Conservation (phyloP, 2,797 vertebrate genomes). For the Naso thynnoides region DNA sequence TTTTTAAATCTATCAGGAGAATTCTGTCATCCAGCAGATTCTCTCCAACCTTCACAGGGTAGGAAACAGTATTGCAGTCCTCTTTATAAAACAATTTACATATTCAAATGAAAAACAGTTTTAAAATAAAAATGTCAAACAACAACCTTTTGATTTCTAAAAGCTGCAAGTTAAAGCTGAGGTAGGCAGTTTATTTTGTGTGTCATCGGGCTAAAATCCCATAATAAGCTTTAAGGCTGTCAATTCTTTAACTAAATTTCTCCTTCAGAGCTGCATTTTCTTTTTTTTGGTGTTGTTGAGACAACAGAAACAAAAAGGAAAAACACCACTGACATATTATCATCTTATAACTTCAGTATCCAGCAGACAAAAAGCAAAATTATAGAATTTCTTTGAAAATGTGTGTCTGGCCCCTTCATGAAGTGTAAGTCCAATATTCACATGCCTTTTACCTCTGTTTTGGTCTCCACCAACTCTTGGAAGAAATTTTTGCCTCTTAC, state of each 20-base stretch:
- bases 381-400: background rate
- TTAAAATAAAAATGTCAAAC: background rate
- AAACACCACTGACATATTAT: background rate
- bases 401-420: background rate
- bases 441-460: background rate
- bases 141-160: too few species aligned
- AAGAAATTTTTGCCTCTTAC: background rate
- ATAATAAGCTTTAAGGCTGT: too few species aligned
- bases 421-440: background rate
- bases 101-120: background rate
- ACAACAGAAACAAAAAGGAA: background rate
- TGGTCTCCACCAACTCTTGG: background rate
- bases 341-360: background rate
- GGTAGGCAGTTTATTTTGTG: too few species aligned
- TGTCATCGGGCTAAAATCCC: too few species aligned
- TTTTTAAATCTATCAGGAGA: slow-evolving; percentile 23
- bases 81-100: background rate
- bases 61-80: background rate
- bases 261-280: background rate
- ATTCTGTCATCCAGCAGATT: slow-evolving; percentile 9
- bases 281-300: background rate
- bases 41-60: slow-evolving; percentile 3
- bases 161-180: too few species aligned
- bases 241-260: too few species aligned
- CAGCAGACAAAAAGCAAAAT: background rate